Conservation (phyloP, 1,140 invertebrate genomes). For the Drosophila melanica region DNA sequence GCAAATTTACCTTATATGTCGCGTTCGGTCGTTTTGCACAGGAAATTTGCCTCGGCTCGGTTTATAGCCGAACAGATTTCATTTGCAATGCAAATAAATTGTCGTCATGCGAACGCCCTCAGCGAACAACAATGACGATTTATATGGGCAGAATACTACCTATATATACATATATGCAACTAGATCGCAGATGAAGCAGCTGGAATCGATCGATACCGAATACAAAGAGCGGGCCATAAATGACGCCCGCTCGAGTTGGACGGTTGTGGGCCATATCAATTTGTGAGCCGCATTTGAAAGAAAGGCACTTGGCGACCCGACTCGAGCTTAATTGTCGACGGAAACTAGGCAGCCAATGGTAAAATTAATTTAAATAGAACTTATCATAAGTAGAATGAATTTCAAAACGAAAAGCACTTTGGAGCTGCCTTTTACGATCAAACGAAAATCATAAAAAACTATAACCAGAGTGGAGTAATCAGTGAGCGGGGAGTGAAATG, state of each 20-base stretch:
- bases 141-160: slow-evolving; percentile 49
- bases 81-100: slow-evolving; percentile 80
- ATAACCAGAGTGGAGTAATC: slow-evolving; percentile 38
- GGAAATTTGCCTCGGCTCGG: slow-evolving; percentile 27
- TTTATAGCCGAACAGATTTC: slow-evolving; percentile 38
- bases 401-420: slow-evolving; percentile 62
- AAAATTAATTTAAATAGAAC: slow-evolving; percentile 46
- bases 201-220: slow-evolving; percentile 37
- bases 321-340: slow-evolving; percentile 33
- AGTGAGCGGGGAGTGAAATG: slow-evolving; percentile 33
- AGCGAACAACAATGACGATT: slow-evolving; percentile 49
- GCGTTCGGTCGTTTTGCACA: slow-evolving; percentile 25
- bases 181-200: too few species aligned
- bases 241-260: slow-evolving; percentile 43
- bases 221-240: slow-evolving; percentile 52
- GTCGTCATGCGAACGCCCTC: slow-evolving; percentile 67
- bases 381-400: slow-evolving; percentile 56
- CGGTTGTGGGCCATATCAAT: slow-evolving; percentile 31
- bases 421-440: slow-evolving; percentile 48
- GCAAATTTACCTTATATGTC: slow-evolving; percentile 68
- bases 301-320: slow-evolving; percentile 1
- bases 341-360: slow-evolving; percentile 44
- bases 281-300: slow-evolving; percentile 28
- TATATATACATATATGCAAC: too few species aligned
- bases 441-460: slow-evolving; percentile 29